These are phyloP conservation scores for Galago senegalensis DNA, from an alignment of 2,797 vertebrate genomes.

Conservation along the genomic window DNA sequence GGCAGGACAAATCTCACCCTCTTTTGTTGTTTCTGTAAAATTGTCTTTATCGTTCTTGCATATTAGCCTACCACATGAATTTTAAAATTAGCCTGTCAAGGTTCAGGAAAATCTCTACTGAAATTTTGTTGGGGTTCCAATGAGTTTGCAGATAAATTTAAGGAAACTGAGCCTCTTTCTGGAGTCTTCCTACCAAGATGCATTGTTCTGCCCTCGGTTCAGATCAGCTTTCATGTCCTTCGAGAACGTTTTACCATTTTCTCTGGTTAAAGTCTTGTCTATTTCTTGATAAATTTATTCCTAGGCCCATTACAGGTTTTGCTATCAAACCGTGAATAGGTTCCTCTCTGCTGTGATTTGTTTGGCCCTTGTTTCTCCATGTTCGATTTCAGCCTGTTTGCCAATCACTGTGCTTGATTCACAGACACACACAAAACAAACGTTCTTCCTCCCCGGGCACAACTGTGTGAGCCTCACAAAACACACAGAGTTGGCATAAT, in stretches of 20 bases:
- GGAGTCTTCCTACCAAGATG: neutral
- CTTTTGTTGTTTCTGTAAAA: slow-evolving; percentile 64
- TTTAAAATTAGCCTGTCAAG: slow-evolving; percentile 53
- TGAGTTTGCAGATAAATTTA: slow-evolving; percentile 3
- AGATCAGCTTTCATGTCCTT: neutral
- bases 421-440: slow-evolving; percentile 48
- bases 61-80: slow-evolving; percentile 28
- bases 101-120: slow-evolving; percentile 30
- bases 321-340: neutral
- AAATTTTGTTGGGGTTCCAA: slow-evolving; percentile 19
- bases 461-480: neutral
- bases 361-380: neutral
- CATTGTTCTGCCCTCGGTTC: neutral
- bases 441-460: slow-evolving; percentile 33
- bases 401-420: slow-evolving; percentile 51
- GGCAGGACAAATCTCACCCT: neutral
- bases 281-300: neutral
- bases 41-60: slow-evolving; percentile 43
- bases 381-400: neutral
- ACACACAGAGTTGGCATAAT: slow-evolving; percentile 23
- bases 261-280: neutral
- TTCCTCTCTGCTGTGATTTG: neutral
- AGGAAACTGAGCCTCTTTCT: slow-evolving; percentile 19
- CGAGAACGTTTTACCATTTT: neutral
- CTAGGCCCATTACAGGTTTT: neutral